These are phyloP conservation scores for Heptascelio sp. DNA, from an alignment of 2,888 invertebrate species.

Conservation along the genomic window DNA sequence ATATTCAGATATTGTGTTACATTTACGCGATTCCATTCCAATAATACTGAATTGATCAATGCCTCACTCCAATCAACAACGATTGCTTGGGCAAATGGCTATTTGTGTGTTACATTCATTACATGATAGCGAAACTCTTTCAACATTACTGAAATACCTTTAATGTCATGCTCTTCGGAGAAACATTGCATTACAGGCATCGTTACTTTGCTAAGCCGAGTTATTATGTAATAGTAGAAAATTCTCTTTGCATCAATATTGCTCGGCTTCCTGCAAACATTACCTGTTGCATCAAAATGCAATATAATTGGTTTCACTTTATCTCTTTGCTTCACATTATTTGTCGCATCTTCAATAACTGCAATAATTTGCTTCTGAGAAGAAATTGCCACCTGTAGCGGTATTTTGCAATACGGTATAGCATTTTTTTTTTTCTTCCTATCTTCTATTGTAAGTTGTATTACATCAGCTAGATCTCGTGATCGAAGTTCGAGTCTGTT, in stretches of 20 bases:
- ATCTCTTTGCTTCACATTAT: conserved; percentile 52
- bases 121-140: no score
- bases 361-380: no score
- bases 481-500: conserved; percentile 7
- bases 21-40: conserved; percentile 40
- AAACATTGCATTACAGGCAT: conserved; percentile 40
- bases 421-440: conserved; percentile 14
- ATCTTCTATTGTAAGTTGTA: not conserved
- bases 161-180: conserved; percentile 49
- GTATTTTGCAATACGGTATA: conserved; percentile 7
- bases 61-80: no score
- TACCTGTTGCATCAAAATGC: no score
- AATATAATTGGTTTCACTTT: no score
- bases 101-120: conserved; percentile 31
- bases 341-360: conserved; percentile 63
- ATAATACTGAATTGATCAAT: conserved; percentile 43
- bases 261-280: no score
- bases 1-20: conserved; percentile 42
- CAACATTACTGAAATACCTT: conserved; percentile 44
- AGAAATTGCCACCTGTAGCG: no score
- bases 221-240: conserved; percentile 46
- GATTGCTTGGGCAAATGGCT: no score
- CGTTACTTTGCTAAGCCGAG: not conserved
- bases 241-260: conserved; percentile 45
- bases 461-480: conserved; percentile 1